Evolutionary conservation across 2,888 invertebrate genomes (phyloP).

Genomic region (Escarpia spicata): DNA sequence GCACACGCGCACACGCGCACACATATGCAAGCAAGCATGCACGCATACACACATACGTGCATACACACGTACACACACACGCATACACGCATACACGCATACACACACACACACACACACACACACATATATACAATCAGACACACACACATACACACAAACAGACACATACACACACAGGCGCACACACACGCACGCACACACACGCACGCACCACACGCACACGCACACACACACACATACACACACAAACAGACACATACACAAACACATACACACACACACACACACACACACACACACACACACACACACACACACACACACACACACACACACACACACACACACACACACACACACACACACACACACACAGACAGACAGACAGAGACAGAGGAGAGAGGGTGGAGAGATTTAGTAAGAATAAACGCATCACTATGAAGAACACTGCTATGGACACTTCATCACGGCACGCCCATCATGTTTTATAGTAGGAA

Average conservation of each 20-base stretch:
- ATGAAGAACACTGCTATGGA: neutral
- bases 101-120: constrained; percentile 22
- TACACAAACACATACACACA: no score
- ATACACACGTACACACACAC: no score
- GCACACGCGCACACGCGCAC: no score
- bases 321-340: neutral
- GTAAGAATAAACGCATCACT: neutral
- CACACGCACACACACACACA: neutral
- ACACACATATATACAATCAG: neutral
- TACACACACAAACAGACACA: neutral
- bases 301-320: constrained; percentile 29
- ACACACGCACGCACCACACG: neutral
- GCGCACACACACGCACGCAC: neutral
- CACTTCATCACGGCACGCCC: neutral
- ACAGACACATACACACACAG: neutral
- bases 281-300: constrained; percentile 28
- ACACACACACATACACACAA: neutral
- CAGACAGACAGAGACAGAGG: neutral
- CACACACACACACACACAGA: neutral
- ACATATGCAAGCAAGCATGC: no score
- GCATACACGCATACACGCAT: no score
- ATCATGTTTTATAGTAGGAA: neutral
- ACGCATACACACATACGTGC: no score
- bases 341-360: neutral
- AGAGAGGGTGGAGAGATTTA: neutral